Evolutionary conservation across 2,113 vertebrate species (phyloP), one percentile per base, ranked within the genome.

Genomic region (Neotoma lepida): DNA sequence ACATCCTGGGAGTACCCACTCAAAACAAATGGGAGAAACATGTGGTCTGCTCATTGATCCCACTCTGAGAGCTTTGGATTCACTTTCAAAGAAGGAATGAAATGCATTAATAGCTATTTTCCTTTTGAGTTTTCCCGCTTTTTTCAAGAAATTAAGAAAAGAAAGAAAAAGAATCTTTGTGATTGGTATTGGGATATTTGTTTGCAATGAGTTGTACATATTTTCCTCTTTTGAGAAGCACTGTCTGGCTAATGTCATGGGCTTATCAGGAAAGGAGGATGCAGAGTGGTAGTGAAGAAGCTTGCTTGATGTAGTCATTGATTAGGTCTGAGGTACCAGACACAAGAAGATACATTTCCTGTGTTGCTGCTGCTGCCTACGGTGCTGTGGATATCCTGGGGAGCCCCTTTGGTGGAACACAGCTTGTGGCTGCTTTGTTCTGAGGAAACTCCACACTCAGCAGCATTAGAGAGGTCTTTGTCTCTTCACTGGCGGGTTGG

Each of bases 161-260:
- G 2, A 33, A 41, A 44, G 33, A 10, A 10, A 63, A 35, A n/a
- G n/a, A n/a, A 68, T 63, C 9, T 70, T 68, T 87, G 9, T 61
- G 30, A 73, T 54, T 54, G 78, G 46, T 2, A 24, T 3, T 28
- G 6, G 15, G 24, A 33, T 66, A 6, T 3, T 33, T 46, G 54
- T 56, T 46, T 89, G 54, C 18, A 22, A 24, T 2, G 26, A 14
- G 18, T 4, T 41, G 22, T 7, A 35, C 2, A 0, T 64, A 20
- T 90, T 73, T 95, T 81, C 30, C 56, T 70, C 56, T 76, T 93
- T 90, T n/a, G 54, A 26, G 49, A 90, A 95, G 44, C 74, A 46
- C 54, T 89, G 66, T 33, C 14, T 80, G 46, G 86, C 88, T 90
- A 28, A 86, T 20, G 78, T 7, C 56, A 68, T 39, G 28, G 49